Base-by-base conservation (phyloP, 2,113 vertebrate species). In the Thomomys bottae region DNA sequence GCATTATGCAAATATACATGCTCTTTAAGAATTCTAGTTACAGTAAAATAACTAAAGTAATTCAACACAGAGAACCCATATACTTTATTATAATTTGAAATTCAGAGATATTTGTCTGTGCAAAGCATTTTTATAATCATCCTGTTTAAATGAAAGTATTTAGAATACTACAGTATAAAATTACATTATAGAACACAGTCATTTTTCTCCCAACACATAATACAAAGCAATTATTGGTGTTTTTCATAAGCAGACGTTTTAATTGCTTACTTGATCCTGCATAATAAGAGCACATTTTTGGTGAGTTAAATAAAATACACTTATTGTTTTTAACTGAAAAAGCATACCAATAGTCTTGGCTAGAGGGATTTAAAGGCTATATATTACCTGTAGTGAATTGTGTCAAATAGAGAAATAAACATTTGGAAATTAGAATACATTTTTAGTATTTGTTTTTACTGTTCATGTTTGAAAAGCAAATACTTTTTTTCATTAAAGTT, bases 21-120 rank as follows among this genome's bases (percentile, higher is more conserved):
- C 54, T 84, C n/a, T 84, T 87, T 80, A 89, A 61, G 32, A 87
- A 91, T 85, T 88, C 20, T 9, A 63, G 4, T 86, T 87, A 83
- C 7, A 66, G 3, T 79, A 49, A 57, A 93, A 71, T 15, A 72
- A 94, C 87, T 96, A 91, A 93, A 96, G 82, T 91, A 92, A 89
- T 80, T 90, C 54, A 94, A 70, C 20, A 84, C 8, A 84, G 9
- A 10, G 66, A 87, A 17, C 23, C 2, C 64, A 87, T 66, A 81
- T 11, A 82, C 0, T 71, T 84, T 81, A 30, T 70, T 59, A 81
- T 95, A 61, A 57, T 90, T 94, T 10, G 40, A 75, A 80, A 91
- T 89, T 87, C 10, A 89, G 86, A 90, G 63, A 78, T n/a, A 79
- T 79, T 66, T 95, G 21, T 84, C 30, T 73, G n/a, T 78, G n/a